These are phyloP conservation scores for Cynocephalus volans DNA, from an alignment of 2,113 vertebrate species.

Conservation along the genomic window DNA sequence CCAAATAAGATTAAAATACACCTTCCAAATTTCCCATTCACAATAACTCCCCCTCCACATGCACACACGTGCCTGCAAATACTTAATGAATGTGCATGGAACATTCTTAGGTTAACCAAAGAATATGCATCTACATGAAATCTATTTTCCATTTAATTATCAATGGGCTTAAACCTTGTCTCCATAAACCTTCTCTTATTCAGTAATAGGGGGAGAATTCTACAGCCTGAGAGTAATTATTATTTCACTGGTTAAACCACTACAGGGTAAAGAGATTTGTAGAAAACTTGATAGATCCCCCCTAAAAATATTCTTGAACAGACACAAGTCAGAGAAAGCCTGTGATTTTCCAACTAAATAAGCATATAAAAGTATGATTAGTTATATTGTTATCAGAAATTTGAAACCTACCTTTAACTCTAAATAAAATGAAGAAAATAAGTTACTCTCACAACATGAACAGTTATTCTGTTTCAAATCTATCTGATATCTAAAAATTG, in stretches of 20 bases:
- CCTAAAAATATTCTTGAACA: not conserved
- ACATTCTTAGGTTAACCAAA: not conserved
- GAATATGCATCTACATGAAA: not conserved
- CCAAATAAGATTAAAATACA: not conserved
- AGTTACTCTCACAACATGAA: not conserved
- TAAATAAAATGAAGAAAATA: not conserved
- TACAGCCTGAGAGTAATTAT: not conserved
- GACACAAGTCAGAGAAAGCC: not conserved
- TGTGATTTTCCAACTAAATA: not conserved
- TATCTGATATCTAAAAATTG: slow-evolving; percentile 1
- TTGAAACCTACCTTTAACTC: not conserved
- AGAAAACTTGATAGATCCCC: not conserved
- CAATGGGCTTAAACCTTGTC: not conserved
- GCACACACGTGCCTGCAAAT: not conserved
- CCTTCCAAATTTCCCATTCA: not conserved
- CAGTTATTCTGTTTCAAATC: not conserved
- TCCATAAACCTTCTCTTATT: not conserved
- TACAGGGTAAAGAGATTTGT: not conserved
- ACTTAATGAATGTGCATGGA: not conserved
- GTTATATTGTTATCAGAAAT: not conserved
- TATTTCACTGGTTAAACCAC: not conserved
- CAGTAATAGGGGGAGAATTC: not conserved
- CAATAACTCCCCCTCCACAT: no score
- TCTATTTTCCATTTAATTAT: not conserved
- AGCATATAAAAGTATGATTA: not conserved